Percentiles rank a stretch among this genome's conserved stretches.
These are phyloP conservation scores for Trematomus bernacchii DNA, from an alignment of 2,797 vertebrate genomes.

Conservation along the genomic window DNA sequence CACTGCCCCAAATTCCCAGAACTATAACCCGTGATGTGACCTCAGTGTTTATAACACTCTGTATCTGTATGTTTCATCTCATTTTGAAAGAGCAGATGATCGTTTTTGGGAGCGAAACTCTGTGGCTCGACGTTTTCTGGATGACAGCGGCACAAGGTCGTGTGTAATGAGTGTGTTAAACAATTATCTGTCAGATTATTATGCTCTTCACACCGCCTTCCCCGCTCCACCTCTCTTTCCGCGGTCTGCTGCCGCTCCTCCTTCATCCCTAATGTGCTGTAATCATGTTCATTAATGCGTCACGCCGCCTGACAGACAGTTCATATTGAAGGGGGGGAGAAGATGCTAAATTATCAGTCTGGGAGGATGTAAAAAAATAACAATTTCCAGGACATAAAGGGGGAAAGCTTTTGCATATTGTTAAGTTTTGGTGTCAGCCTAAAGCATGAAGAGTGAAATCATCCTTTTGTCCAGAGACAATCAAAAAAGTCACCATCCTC, in stretches of 20 bases:
- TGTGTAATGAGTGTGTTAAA: conserved; percentile 73
- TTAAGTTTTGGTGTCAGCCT: conserved; percentile 10
- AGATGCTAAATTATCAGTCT: conserved; percentile 31
- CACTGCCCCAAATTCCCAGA: too few species aligned
- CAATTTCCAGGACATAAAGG: conserved; percentile 13
- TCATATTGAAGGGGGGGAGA: conserved; percentile 22
- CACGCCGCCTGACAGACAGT: conserved; percentile 58
- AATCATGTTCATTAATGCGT: conserved; percentile 70
- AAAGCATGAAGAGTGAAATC: not conserved
- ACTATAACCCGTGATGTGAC: not conserved
- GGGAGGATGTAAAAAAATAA: conserved; percentile 15
- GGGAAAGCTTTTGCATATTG: conserved; percentile 12
- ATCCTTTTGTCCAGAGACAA: conserved; percentile 6
- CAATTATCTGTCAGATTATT: conserved; percentile 70
- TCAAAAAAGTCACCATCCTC: not conserved
- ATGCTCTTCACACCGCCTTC: conserved; percentile 71
- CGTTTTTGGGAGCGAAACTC: not conserved
- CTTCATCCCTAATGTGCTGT: conserved; percentile 71
- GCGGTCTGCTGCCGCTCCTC: conserved; percentile 63
- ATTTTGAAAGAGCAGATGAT: conserved; percentile 3
- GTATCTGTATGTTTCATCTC: not conserved
- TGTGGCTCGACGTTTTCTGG: conserved; percentile 26
- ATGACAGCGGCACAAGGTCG: conserved; percentile 70
- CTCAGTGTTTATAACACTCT: not conserved
- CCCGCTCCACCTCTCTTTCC: conserved; percentile 61